Base-by-base conservation (phyloP, 2,888 invertebrate species). In the Nemotelus pantherinus region DNA sequence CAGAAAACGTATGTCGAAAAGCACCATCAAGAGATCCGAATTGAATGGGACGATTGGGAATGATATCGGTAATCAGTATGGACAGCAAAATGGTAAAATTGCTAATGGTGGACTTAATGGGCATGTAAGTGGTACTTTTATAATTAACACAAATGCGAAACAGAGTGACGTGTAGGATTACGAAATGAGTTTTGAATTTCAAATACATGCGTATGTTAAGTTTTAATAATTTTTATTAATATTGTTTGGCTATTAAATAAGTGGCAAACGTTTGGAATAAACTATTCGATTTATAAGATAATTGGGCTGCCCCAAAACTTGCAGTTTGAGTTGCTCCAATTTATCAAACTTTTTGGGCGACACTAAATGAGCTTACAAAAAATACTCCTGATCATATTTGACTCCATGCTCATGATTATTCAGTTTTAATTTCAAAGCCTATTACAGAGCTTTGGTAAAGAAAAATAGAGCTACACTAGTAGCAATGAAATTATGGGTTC, bases 91-190 rank as follows among this genome's bases (percentile, higher is more conserved):
- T 77, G 85, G 85, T 76, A 83, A 79, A 48, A 63, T 79, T 25
- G 82, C 82, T 75, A 85, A 84, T 78, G 79, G 81, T 57, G 76
- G 79, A 53, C 81, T 84, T 55, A 86, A 85, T 80, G 87, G 87
- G 44, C 87, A 87, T 80, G 85, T 87, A 78, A 87, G 87, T 81
- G 86, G 86, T 77, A 87, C 87, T 81, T 87, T 86, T 80, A 86
- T 87, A 79, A 87, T 87, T 79, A 87, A 87, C 76, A 86, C 87
- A 80, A 87, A 87, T 81, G 87, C 87, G 79, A 87, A 87, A 78
- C 87, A 87, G 81, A 87, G 88, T 81, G 87, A 87, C 80, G 87
- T 87, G 85, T 87, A 87, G 86, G 84, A 84, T 63, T 83, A 83
- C 83, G 83, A 83, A 82, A 84, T 84, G 83, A 83, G 80, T 83